These are phyloP conservation scores for Halocynthia aurantium DNA, from an alignment of 23 tunicate genomes.

Conservation along the genomic window DNA sequence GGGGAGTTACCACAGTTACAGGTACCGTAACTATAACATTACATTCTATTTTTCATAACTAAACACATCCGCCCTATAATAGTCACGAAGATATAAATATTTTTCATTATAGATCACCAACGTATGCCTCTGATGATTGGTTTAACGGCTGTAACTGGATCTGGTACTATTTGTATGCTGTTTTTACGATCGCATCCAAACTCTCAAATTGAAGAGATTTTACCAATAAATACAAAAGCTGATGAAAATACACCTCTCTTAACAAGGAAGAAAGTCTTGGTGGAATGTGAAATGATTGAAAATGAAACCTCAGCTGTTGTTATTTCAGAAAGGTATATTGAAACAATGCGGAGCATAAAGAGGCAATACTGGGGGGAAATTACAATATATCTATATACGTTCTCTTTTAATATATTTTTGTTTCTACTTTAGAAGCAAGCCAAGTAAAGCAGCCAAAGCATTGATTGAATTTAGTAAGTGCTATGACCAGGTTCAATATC, in stretches of 20 bases:
- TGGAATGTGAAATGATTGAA: background rate
- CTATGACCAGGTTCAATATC: background rate
- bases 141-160: conserved; percentile 61
- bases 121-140: conserved; percentile 74
- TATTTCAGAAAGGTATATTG: no score
- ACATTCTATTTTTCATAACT: background rate
- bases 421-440: no score
- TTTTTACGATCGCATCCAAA: conserved; percentile 20
- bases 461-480: conserved; percentile 15
- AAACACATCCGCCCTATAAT: background rate
- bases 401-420: no score
- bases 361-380: no score
- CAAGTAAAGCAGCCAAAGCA: background rate
- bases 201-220: background rate
- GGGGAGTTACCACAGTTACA: conserved; percentile 42
- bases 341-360: no score
- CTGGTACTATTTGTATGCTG: conserved; percentile 56
- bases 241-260: background rate
- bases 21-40: conserved; percentile 15
- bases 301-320: background rate
- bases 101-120: conserved; percentile 22
- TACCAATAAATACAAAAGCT: background rate
- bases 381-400: no score
- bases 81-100: background rate
- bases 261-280: background rate